Conservation (phyloP, 2,113 vertebrate genomes). For the Pedionomus torquatus region DNA sequence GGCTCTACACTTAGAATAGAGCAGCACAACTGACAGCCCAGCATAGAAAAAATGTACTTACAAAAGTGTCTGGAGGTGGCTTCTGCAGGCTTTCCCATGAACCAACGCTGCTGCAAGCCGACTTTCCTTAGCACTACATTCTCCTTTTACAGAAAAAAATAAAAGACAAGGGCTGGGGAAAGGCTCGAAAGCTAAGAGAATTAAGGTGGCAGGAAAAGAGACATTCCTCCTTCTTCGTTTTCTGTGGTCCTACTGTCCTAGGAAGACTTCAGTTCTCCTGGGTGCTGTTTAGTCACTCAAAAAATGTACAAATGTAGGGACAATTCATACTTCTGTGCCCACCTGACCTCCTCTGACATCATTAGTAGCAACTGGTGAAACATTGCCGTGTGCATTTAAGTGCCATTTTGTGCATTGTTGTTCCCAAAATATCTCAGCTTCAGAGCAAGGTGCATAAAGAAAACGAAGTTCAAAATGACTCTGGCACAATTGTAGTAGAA, state of each 20-base stretch:
- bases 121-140: background rate
- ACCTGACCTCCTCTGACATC: conserved; percentile 24
- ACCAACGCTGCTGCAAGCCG: background rate
- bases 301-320: background rate
- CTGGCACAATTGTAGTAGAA: conserved; percentile 14
- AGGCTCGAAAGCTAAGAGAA: background rate
- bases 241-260: background rate
- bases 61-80: conserved; percentile 35
- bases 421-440: conserved; percentile 1
- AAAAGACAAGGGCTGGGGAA: background rate
- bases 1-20: conserved; percentile 46
- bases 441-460: conserved; percentile 15
- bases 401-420: conserved; percentile 27
- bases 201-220: background rate
- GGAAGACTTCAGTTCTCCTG: background rate
- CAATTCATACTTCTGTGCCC: background rate
- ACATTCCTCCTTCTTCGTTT: background rate
- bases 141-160: background rate
- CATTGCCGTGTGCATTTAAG: background rate
- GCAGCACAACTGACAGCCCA: conserved; percentile 48
- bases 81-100: conserved; percentile 22
- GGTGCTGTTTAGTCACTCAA: background rate
- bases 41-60: background rate
- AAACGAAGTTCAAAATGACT: background rate
- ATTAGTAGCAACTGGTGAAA: conserved; percentile 3